A percentile compares a stretch with the other conserved stretches of the same genome.
These are phyloP conservation scores for Philotrypesis tridentata DNA, from an alignment of 1,140 invertebrate genomes.

Conservation along the genomic window DNA sequence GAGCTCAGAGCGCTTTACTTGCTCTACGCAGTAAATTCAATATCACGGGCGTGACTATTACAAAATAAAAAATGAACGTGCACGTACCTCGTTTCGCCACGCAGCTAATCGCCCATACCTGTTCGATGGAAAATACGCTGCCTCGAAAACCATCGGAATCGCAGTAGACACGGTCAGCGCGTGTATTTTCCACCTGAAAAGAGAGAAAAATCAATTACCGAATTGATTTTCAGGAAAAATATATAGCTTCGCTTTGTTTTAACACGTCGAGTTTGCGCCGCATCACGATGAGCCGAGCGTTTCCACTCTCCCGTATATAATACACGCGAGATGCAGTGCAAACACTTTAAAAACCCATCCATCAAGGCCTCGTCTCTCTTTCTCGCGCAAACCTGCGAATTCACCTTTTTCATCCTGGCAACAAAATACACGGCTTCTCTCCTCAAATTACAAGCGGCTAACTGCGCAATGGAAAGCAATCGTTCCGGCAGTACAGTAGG, in stretches of 20 bases:
- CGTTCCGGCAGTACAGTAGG: background rate
- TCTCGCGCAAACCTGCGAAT: background rate
- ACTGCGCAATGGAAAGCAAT: background rate
- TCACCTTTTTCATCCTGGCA: constrained; percentile 20
- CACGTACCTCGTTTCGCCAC: too few species aligned
- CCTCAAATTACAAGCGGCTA: background rate
- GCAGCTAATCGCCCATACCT: background rate
- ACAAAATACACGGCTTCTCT: background rate
- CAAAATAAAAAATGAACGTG: background rate
- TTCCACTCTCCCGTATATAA: background rate
- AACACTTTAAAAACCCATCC: constrained; percentile 47
- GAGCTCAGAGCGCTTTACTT: too few species aligned
- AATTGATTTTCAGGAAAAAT: constrained; percentile 34
- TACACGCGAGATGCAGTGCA: too few species aligned
- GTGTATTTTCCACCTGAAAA: background rate
- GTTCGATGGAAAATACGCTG: background rate
- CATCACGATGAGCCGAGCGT: constrained; percentile 9
- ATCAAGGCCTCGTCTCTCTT: constrained; percentile 18
- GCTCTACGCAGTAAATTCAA: too few species aligned
- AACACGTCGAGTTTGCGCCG: background rate
- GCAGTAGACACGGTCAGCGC: background rate
- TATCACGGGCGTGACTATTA: too few species aligned
- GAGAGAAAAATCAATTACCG: constrained; percentile 20
- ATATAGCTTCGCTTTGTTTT: background rate
- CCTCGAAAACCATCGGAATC: background rate